Conservation (phyloP, 2,888 invertebrate species). For the Cantharis rustica region DNA sequence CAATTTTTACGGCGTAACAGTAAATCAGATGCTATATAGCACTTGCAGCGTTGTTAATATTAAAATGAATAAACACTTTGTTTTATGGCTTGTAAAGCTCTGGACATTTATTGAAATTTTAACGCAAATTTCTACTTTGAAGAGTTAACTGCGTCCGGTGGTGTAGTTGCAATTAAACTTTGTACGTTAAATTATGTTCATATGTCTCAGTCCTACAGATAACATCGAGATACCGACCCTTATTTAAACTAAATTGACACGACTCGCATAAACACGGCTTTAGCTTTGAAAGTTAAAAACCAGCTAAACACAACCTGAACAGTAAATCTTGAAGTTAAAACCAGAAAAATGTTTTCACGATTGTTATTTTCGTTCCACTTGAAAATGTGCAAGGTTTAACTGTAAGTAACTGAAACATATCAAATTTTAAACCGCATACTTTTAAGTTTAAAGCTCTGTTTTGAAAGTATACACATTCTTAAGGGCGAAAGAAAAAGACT, state of each 20-base stretch:
- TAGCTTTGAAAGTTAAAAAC: not conserved
- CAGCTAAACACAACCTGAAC: not conserved
- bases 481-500: too few relatives aligned
- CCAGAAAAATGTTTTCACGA: not conserved
- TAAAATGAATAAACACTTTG: not conserved
- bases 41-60: not conserved
- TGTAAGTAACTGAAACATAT: not conserved
- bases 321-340: not conserved
- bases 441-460: not conserved
- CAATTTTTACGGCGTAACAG: not conserved
- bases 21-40: not conserved
- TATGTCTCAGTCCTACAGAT: not conserved
- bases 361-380: not conserved
- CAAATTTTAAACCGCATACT: not conserved
- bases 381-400: not conserved
- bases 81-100: not conserved
- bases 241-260: not conserved
- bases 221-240: not conserved
- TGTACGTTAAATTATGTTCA: not conserved
- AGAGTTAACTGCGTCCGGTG: not conserved
- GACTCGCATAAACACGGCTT: not conserved
- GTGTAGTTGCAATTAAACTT: not conserved
- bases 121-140: not conserved
- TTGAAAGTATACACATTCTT: not conserved
- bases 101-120: not conserved